Evolutionary conservation across 2,888 invertebrate species (phyloP), one percentile per base, ranked within the genome.

Genomic region (Spisula solida): DNA sequence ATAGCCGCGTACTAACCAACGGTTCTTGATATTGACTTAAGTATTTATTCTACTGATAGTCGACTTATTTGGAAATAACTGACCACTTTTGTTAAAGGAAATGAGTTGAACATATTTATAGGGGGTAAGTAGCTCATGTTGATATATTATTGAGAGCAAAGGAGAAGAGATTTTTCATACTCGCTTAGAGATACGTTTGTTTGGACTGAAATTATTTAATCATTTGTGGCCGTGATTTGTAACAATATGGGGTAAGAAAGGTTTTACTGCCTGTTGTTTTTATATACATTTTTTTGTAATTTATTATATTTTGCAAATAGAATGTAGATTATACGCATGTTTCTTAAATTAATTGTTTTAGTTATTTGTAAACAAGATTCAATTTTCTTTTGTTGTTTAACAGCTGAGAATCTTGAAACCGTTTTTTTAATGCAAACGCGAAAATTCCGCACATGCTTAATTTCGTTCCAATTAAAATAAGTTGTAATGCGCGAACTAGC

Each of bases 41-140:
- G 87, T 78, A 82, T 82, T 87, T 79, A 85, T 85, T 78, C 41
- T 56, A 34, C 56, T 29, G 85, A 85, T 85, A 79, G 18, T 51
- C 29, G 55, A 34, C 56, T 85, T 85, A 78, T 79, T 41, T 85
- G 55, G 85, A 48, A 79, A 79, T 79, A 79, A 85, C 85, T 85
- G 85, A 85, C 85, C 85, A 85, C 55, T 79, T 29, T 16, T 78
- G 56, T 55, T 29, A 79, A 14, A 18, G 56, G 85, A 85, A 85
- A 85, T 85, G 79, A 85, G 34, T 51, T 85, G 79, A 85, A 85
- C 55, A 78, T 20, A 75, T 78, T 41, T 85, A 85, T 56, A 55
- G 41, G 79, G 41, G 85, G 85, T 85, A 85, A 85, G 85, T 85
- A 79, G 41, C 79, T 41, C 55, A 8, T 29, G 55, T 55, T 85